Percentiles rank a stretch among this genome's conserved stretches.
These are phyloP conservation scores for Calyptommatus sinebrachiatus DNA, from an alignment of 2,113 vertebrate genomes.

Conservation along the genomic window DNA sequence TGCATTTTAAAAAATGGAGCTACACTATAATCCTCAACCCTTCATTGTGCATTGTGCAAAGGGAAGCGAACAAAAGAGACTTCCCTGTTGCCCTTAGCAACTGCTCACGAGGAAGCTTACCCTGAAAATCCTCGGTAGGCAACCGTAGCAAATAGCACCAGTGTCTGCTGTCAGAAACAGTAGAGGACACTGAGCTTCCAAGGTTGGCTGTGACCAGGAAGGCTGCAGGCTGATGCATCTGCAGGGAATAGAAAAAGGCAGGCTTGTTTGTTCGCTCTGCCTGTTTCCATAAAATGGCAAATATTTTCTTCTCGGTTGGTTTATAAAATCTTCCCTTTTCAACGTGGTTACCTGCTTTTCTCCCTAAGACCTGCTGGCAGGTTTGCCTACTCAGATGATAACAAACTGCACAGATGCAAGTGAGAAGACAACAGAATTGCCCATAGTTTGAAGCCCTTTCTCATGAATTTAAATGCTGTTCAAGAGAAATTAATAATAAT, in stretches of 20 bases:
- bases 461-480: too few relatives aligned
- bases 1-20: too few relatives aligned
- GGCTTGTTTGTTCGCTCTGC: neutral
- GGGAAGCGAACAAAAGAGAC: neutral
- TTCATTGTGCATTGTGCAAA: neutral
- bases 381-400: neutral
- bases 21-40: too few relatives aligned
- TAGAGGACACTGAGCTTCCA: neutral
- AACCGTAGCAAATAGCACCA: neutral
- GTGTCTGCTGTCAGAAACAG: neutral
- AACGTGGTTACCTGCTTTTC: too few relatives aligned
- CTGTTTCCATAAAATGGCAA: too few relatives aligned
- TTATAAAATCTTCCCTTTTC: neutral
- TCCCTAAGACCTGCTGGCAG: neutral
- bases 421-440: neutral
- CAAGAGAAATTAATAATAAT: too few relatives aligned
- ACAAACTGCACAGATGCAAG: neutral
- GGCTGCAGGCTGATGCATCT: neutral
- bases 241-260: too few relatives aligned
- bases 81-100: neutral
- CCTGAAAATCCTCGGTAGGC: neutral
- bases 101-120: neutral
- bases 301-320: neutral
- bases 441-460: too few relatives aligned
- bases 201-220: neutral